Evolutionary conservation across 2,797 vertebrate species (phyloP), one percentile per base, ranked within the genome.

Genomic region (Bucorvus abyssinicus): DNA sequence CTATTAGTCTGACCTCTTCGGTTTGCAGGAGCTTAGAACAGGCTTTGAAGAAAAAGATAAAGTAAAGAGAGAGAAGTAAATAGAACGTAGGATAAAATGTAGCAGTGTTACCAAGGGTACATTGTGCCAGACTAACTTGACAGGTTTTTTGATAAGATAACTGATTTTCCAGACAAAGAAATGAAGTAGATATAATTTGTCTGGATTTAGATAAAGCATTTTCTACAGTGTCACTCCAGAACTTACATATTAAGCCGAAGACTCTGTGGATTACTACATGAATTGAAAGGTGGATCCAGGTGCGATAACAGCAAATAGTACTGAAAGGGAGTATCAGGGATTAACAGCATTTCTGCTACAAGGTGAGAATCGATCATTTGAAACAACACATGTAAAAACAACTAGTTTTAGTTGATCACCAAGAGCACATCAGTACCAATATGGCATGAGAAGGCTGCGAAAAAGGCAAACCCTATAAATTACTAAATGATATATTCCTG

Each of bases 1-100:
- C 81, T 94, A 79, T 90, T 92, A 94, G 77, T 82, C 63, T 92
- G 86, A 96, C 86, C 92, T 93, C 81, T 94, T 92, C 87, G 56
- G 71, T 84, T 90, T 74, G 63, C 60, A 82, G 73, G 67, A 90
- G 67, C 68, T 95, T 84, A 84, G 70, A 89, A 69, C 29, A 87
- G 52, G 32, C 64, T 92, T 90, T 95, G 68, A 90, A 90, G 81
- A 80, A 93, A 95, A 95, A 87, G 86, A 85, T 82, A 89, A 90
- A 94, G 86, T 86, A 88, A 85, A 90, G 64, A 59, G 44, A 60
- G 81, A 49, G 70, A 89, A 80, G 78, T 89, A 96, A 94, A 95
- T 64, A 96, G 84, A 92, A 90, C 29, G n/a, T 21, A 32, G 64
- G 49, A 89, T 55, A 85, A 95, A 94, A 89, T 32, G 57, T 34